Conservation (phyloP, 1,140 invertebrate genomes). For the Drosophila hydei region DNA sequence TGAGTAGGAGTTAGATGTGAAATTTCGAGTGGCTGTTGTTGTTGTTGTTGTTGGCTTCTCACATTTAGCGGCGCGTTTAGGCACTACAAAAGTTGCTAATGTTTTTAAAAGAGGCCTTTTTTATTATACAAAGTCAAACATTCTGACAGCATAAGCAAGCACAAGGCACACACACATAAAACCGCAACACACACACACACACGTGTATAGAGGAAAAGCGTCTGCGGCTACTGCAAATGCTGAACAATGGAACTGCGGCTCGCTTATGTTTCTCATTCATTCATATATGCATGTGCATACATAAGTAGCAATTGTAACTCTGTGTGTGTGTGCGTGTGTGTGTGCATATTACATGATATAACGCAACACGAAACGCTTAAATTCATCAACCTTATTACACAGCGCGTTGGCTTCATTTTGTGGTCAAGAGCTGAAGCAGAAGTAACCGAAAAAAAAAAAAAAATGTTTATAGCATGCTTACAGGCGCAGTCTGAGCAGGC, state of each 20-base stretch:
- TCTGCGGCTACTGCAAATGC: conserved; percentile 59
- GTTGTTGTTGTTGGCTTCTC: conserved; percentile 26
- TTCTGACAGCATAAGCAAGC: conserved; percentile 66
- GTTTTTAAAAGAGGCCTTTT: conserved; percentile 80
- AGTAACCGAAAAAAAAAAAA: conserved; percentile 14
- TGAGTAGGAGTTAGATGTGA: conserved; percentile 35
- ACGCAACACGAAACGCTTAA: conserved; percentile 64
- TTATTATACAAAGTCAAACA: conserved; percentile 83
- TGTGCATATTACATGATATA: conserved; percentile 64
- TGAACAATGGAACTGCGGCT: conserved; percentile 70
- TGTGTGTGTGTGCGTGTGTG: conserved; percentile 27
- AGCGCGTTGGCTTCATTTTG: conserved; percentile 47
- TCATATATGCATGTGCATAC: conserved; percentile 56
- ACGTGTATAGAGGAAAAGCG: conserved; percentile 7
- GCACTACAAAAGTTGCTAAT: conserved; percentile 82
- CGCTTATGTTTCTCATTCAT: conserved; percentile 70
- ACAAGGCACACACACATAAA: conserved; percentile 38
- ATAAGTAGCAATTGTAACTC: conserved; percentile 44
- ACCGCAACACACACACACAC: conserved; percentile 38
- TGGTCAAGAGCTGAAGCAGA: conserved; percentile 50
- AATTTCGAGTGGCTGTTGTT: conserved; percentile 39
- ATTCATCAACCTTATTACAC: conserved; percentile 69
- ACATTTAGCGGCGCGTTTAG: conserved; percentile 69
- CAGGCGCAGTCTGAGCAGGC: conserved; percentile 3
- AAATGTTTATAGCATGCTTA: conserved; percentile 23